Percentiles rank a stretch among this genome's conserved stretches.
Conservation (phyloP, 2,888 invertebrate genomes). For the Gandaritis pyraliata region DNA sequence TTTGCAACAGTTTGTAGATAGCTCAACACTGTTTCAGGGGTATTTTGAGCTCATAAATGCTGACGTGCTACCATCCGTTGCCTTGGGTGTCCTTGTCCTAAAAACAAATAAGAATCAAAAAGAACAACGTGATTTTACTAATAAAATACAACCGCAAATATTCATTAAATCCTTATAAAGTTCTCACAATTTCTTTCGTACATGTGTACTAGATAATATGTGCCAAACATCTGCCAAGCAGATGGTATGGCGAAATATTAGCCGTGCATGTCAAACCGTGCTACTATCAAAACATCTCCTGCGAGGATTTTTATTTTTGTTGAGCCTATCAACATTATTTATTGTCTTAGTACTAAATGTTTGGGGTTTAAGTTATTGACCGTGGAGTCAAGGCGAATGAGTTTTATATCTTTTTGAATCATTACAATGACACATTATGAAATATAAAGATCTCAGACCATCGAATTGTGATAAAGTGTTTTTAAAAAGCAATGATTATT, state of each 20-base stretch:
- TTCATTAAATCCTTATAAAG: conserved; percentile 14
- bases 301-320: conserved; percentile 19
- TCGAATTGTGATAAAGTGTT: no score
- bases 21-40: no score
- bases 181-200: conserved; percentile 37
- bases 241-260: conserved; percentile 29
- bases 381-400: no score
- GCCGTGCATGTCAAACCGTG: conserved; percentile 16
- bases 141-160: conserved; percentile 13
- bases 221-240: conserved; percentile 32
- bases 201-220: conserved; percentile 23
- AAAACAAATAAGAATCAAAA: neutral
- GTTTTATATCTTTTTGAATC: neutral
- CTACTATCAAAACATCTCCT: conserved; percentile 31
- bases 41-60: no score
- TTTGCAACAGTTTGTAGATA: no score
- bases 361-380: conserved; percentile 1
- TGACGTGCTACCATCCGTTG: no score
- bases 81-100: neutral
- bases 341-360: conserved; percentile 6
- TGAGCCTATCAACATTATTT: neutral
- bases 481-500: no score
- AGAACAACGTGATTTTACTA: neutral
- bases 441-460: no score
- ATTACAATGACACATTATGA: no score